Base-by-base conservation (phyloP, 2,113 vertebrate genomes). In the Esox niger region DNA sequence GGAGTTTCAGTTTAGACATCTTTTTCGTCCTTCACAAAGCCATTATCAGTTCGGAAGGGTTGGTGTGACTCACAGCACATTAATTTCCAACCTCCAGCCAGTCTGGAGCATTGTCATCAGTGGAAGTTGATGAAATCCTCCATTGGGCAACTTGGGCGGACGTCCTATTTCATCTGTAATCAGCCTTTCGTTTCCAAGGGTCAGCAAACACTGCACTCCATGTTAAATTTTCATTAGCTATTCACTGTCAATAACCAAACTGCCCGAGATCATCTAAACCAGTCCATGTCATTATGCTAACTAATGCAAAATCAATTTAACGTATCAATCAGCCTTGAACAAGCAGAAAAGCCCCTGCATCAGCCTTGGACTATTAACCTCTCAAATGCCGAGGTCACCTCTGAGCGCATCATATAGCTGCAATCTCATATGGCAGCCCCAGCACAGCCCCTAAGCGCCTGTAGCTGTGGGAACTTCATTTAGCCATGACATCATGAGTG, bases 271-370 rank as follows among this genome's bases (percentile, higher is more conserved):
- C 29, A 62, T 77, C 77, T 68, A 59, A 72, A 63, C 23, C 59
- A 30, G 47, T 46, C 61, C 11, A 43, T 76, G 70, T 70, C 67
- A 81, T 79, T 79, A 79, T 69, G 67, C 71, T 52, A 80, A 77
- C 52, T 60, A 81, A 80, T 76, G 57, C 33, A 59, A 81, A 81
- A 84, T 82, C 79, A 78, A 86, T 62, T 70, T 15, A 65, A 73
- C 71, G 49, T 59, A 79, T 86, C 76, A 79, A 43, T 83, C 68
- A 77, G 46, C 54, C 27, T 31, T 62, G 49, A 82, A 72, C 66
- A 71, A 73, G 46, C 55, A 17, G 38, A 15, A 60, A 66, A 55
- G 72, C 66, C 62, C 62, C 20, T 35, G 35, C 65, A 33, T 29
- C 38, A 23, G 32, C 66, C 69, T 38, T 71, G 43, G 30, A 31